Base-by-base conservation (phyloP, 2,888 invertebrate genomes). In the Gerris lacustris region DNA sequence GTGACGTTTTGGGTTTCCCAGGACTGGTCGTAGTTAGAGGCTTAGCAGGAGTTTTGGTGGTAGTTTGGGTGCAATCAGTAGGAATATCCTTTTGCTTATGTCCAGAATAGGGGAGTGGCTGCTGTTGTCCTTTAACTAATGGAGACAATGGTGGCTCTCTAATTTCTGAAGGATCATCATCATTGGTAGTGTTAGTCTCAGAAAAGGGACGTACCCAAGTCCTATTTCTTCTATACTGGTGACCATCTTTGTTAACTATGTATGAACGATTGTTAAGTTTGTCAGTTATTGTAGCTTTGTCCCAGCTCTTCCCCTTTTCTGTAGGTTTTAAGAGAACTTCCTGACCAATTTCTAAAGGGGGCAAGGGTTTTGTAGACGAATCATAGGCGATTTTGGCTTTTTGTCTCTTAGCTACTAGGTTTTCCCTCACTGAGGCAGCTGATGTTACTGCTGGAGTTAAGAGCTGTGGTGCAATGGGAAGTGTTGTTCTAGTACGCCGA, bases 291-390 rank as follows among this genome's bases (percentile, higher is more conserved):
- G 7, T 47, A 11, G 7, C 47, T 47, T 47, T 47, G 11, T 6
- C 6, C 47, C 75, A 77, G 69, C 80, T 78, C 69, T 73, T 70
- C 75, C 75, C 71, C 76, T 75, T 64, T 76, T 64, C 18, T 64
- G 31, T 55, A 7, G 64, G 47, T 67, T 64, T 69, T 15, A 72
- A 69, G 55, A 62, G 44, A 15, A 73, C 71, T 17, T 69, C 73
- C 55, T 69, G 31, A 2, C 71, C 71, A n/a, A 71, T 69, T 11
- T 44, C 6, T 7, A 73, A 67, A 6, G 67, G 66, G 11, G 71
- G 73, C 7, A 73, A 44, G 6, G 11, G 18, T 47, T 69, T 69
- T 4, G 73, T 67, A 45, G 62, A n/a, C 45, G 47, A 9, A 45
- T 71, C 73, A 18, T 71, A 44, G 31, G 43, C 18, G 6, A 64